These are phyloP conservation scores for Agrochola lota DNA, from an alignment of 2,888 invertebrate genomes.

Conservation along the genomic window DNA sequence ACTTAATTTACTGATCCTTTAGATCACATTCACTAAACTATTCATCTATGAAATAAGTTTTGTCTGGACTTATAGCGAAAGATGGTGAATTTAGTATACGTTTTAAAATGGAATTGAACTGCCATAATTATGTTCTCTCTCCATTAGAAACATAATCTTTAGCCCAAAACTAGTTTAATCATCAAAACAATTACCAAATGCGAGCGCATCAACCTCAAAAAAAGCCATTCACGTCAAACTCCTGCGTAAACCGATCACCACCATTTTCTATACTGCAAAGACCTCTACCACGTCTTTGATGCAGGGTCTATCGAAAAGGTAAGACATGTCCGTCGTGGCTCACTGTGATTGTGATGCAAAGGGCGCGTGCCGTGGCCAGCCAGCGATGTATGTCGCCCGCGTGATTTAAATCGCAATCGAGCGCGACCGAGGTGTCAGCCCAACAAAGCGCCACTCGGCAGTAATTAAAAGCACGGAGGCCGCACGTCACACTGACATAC, in stretches of 20 bases:
- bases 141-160: background rate
- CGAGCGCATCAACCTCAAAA: slow-evolving; percentile 7
- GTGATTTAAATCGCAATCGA: slow-evolving; percentile 63
- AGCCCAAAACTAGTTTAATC: background rate
- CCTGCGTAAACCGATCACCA: slow-evolving; percentile 28
- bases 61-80: background rate
- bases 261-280: slow-evolving; percentile 22
- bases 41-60: background rate
- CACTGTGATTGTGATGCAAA: slow-evolving; percentile 33
- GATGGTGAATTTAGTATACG: background rate
- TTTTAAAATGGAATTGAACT: background rate
- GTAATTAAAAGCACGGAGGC: slow-evolving; percentile 70
- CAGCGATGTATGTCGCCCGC: slow-evolving; percentile 51
- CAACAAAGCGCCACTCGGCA: slow-evolving; percentile 62
- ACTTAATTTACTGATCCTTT: background rate
- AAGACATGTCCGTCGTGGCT: slow-evolving; percentile 29
- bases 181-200: background rate
- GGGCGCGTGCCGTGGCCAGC: slow-evolving; percentile 8
- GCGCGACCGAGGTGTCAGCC: slow-evolving; percentile 58
- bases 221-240: slow-evolving; percentile 29
- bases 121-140: background rate
- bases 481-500: slow-evolving; percentile 57
- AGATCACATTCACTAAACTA: background rate
- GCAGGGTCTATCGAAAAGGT: slow-evolving; percentile 6
- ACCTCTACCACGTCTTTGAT: slow-evolving; percentile 1